Evolutionary conservation across 2,113 vertebrate species (phyloP).

Genomic region (Menidia beryllina): DNA sequence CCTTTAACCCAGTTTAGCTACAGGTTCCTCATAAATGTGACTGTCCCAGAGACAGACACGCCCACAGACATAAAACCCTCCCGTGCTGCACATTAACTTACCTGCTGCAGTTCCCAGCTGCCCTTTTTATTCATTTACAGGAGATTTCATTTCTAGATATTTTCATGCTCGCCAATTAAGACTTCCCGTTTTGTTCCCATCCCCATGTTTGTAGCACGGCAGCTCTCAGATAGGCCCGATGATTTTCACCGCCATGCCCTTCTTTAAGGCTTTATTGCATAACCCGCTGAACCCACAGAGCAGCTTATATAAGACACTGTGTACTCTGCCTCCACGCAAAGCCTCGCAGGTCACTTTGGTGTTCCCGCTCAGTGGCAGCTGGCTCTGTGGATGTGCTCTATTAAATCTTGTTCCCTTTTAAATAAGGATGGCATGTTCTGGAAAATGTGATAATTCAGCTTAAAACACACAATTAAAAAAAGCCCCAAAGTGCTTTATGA

Average conservation of each 20-base stretch:
- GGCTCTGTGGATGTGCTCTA: conserved; percentile 3
- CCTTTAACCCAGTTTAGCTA: conserved; percentile 75
- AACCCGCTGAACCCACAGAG: conserved; percentile 57
- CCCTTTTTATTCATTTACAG: not conserved
- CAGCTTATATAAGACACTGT: conserved; percentile 72
- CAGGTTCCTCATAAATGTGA: not conserved
- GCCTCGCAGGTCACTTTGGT: conserved; percentile 22
- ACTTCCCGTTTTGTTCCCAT: not conserved
- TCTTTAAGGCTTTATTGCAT: conserved; percentile 65
- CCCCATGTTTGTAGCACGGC: not conserved
- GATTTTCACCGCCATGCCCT: not conserved
- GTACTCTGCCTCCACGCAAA: conserved; percentile 51
- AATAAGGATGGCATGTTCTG: not conserved
- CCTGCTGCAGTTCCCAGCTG: not conserved
- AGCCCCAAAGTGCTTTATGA: no score
- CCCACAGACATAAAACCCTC: not conserved
- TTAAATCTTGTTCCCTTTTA: conserved; percentile 1
- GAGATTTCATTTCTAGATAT: not conserved
- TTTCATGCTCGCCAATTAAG: no score
- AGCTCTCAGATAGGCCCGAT: not conserved
- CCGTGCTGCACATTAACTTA: not conserved
- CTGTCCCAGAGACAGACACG: conserved; percentile 20
- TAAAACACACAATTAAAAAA: not conserved
- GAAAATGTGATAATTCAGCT: not conserved
- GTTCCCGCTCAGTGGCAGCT: conserved; percentile 20